Evolutionary conservation across 2,113 vertebrate genomes (phyloP), one percentile per base, ranked within the genome.

Genomic region (Microcebus jonahi): DNA sequence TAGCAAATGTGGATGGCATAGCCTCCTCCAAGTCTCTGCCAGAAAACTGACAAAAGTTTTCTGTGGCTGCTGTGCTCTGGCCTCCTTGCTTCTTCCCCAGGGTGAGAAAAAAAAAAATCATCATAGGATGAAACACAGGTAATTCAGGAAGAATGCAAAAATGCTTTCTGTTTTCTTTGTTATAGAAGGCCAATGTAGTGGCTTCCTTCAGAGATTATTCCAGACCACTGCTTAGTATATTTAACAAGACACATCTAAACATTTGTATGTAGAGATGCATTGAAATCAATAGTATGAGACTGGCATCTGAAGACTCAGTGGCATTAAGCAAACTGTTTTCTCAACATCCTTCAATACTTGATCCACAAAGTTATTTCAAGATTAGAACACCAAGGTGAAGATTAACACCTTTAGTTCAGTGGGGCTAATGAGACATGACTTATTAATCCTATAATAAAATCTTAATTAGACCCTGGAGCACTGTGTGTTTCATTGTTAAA

Each of bases 391-490:
- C 98, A 98, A 98, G 96, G 96, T 98, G 92, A 98, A 98, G 98
- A 98, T 98, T 98, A 99, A 98, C 97, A 98, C 97, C 98, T 98
- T 97, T 97, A 96, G 92, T 98, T 98, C 94, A 86, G 50, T 65
- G 84, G 55, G 81, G 91, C 95, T 98, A 98, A 98, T 97, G 98
- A 98, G 96, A 98, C 98, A 97, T 97, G 98, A 98, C 93, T 98
- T 99, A 98, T 98, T 98, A 99, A 98, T 98, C 98, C 97, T 97
- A 96, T 96, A 98, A 98, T 97, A 98, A 98, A 98, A 98, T 82
- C 97, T 97, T 98, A 98, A 99, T 98, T 98, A 98, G 98, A 98
- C 98, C 97, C 94, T 73, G 45, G 96, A 98, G 97, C 89, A 80
- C 97, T 96, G 70, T 92, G 97, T 98, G 88, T 97, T 98, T 97